Percentiles rank a stretch among this genome's conserved stretches.
phyloP scores from a whole-genome alignment of 2,888 invertebrate species.

The Notocelia uddmanniana region DNA sequence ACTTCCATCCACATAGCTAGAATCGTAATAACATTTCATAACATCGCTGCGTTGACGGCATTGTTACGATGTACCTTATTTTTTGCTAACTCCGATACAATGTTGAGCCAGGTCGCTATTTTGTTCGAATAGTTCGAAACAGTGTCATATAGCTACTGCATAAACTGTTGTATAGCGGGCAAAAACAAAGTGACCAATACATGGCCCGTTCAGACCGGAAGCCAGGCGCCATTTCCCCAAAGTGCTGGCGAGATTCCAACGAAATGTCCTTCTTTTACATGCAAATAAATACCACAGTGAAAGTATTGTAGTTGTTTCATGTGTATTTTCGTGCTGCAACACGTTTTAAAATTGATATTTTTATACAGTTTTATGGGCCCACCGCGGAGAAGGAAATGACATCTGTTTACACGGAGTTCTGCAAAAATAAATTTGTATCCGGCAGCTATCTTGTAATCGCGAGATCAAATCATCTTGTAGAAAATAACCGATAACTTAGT shows the following conservation, averaged over 20 bases:
- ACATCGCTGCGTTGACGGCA: slow-evolving; percentile 23
- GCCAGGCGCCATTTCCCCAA: slow-evolving; percentile 37
- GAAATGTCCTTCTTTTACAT: slow-evolving; percentile 50
- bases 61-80: slow-evolving; percentile 9
- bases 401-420: slow-evolving; percentile 32
- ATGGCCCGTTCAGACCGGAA: slow-evolving; percentile 24
- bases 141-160: slow-evolving; percentile 9
- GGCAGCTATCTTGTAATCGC: slow-evolving; percentile 10
- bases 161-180: background rate
- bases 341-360: slow-evolving; percentile 23
- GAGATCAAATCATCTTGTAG: background rate
- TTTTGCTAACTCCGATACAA: slow-evolving; percentile 23
- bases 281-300: slow-evolving; percentile 51
- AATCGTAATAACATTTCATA: slow-evolving; percentile 34
- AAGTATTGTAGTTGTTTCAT: slow-evolving; percentile 44
- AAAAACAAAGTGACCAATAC: slow-evolving; percentile 11
- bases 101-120: slow-evolving; percentile 6
- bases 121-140: background rate
- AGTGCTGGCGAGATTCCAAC: slow-evolving; percentile 60
- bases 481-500: too few species aligned
- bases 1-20: slow-evolving; percentile 23
- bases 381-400: slow-evolving; percentile 33
- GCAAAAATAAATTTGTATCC: slow-evolving; percentile 23
- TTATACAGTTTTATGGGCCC: slow-evolving; percentile 18
- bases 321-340: slow-evolving; percentile 18